These are phyloP conservation scores for Smutsia temminckii DNA, from an alignment of 2,797 vertebrate species.

Conservation along the genomic window DNA sequence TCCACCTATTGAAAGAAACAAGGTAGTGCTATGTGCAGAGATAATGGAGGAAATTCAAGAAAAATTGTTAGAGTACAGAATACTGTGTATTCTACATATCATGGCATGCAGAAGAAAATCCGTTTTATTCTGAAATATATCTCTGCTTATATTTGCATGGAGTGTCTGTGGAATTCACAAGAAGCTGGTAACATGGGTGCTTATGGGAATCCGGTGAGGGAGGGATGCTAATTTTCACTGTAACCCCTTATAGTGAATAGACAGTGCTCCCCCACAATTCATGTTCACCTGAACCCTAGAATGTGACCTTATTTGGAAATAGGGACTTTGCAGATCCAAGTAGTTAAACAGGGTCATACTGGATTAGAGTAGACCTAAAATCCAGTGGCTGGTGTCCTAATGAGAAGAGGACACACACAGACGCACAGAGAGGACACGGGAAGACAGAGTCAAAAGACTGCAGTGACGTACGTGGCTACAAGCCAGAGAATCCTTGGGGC, in stretches of 20 bases:
- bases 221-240: neutral
- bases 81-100: fast-evolving
- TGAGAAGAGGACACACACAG: neutral
- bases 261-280: neutral
- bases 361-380: neutral
- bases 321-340: neutral
- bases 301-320: neutral
- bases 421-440: neutral
- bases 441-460: neutral
- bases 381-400: neutral
- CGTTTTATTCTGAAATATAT: neutral
- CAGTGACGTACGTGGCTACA: neutral
- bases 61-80: fast-evolving
- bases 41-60: neutral
- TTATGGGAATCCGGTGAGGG: neutral
- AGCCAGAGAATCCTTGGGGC: neutral
- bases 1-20: neutral
- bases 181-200: neutral
- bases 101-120: neutral
- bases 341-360: too few species aligned
- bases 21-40: fast-evolving
- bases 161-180: neutral
- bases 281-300: neutral
- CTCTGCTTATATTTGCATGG: neutral
- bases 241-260: neutral